Conservation (phyloP, 2,797 vertebrate species). For the Sebastes reedi region DNA sequence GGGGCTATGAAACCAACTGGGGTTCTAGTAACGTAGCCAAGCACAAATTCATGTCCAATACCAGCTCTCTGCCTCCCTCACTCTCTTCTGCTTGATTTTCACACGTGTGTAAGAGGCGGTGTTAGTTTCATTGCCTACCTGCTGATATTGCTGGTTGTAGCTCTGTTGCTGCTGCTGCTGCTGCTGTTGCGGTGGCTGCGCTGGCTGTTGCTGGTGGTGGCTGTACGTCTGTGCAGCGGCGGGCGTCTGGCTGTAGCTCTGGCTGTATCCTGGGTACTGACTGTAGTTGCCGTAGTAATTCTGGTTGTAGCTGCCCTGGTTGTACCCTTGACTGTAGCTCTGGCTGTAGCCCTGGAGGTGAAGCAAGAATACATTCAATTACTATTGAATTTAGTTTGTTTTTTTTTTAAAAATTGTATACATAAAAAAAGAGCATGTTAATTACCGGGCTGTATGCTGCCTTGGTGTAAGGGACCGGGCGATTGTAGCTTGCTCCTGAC, state of each 20-base stretch:
- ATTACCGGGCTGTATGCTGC: constrained; percentile 79
- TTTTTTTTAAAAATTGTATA: too few species aligned
- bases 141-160: constrained; percentile 93
- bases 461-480: constrained; percentile 77
- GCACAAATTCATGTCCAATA: not conserved
- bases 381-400: rapidly evolving
- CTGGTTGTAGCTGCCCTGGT: constrained; percentile 87
- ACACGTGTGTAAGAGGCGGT: not conserved
- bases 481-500: constrained; percentile 78
- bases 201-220: constrained; percentile 79
- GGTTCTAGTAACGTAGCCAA: not conserved
- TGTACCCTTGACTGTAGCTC: constrained; percentile 83
- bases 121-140: constrained; percentile 72
- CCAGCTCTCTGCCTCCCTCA: not conserved
- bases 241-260: constrained; percentile 84
- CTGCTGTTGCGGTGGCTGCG: constrained; percentile 23
- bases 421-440: not conserved
- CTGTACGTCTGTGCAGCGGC: constrained; percentile 78
- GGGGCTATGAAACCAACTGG: not conserved
- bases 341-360: constrained; percentile 78
- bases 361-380: not conserved
- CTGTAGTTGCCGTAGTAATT: constrained; percentile 88
- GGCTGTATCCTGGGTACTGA: constrained; percentile 86
- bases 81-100: not conserved
- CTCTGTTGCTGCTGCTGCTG: constrained; percentile 75